Evolutionary conservation across 1,140 invertebrate genomes (phyloP).

Genomic region (Drusus annulatus): DNA sequence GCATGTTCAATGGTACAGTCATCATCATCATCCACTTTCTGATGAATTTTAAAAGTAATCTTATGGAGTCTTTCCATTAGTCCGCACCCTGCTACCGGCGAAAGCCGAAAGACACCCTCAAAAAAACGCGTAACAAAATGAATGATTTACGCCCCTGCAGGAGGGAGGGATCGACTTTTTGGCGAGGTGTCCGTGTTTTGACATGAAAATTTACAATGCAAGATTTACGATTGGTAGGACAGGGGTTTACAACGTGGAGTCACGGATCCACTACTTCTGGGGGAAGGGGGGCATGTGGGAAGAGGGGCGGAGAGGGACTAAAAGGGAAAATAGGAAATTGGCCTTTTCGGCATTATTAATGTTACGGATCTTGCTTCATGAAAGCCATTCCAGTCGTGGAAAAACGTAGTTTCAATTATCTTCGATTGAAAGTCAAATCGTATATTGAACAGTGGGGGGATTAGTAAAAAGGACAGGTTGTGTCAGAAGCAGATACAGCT

Average conservation of each 20-base stretch:
- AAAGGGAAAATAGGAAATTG: slow-evolving; percentile 19
- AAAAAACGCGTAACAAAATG: neutral
- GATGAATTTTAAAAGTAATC: slow-evolving; percentile 11
- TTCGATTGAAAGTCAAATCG: neutral
- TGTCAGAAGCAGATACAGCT: no score
- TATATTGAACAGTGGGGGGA: neutral
- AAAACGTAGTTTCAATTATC: slow-evolving; percentile 23
- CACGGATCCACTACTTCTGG: no score
- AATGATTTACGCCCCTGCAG: neutral
- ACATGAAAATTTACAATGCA: neutral
- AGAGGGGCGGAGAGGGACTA: neutral
- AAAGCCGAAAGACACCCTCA: neutral
- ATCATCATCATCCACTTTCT: neutral
- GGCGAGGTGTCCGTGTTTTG: neutral
- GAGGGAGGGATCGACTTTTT: neutral
- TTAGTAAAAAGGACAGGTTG: no score
- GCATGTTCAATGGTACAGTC: no score
- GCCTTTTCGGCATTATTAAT: slow-evolving; percentile 29
- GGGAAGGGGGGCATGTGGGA: neutral
- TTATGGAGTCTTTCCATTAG: slow-evolving; percentile 18
- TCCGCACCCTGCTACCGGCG: neutral
- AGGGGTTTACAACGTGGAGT: neutral
- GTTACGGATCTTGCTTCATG: slow-evolving; percentile 1
- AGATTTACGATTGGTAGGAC: slow-evolving; percentile 8
- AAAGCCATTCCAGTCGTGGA: neutral